Percentiles rank a stretch among this genome's conserved stretches.
Conservation (phyloP, 1,140 invertebrate species). For the Papilio dardanus region DNA sequence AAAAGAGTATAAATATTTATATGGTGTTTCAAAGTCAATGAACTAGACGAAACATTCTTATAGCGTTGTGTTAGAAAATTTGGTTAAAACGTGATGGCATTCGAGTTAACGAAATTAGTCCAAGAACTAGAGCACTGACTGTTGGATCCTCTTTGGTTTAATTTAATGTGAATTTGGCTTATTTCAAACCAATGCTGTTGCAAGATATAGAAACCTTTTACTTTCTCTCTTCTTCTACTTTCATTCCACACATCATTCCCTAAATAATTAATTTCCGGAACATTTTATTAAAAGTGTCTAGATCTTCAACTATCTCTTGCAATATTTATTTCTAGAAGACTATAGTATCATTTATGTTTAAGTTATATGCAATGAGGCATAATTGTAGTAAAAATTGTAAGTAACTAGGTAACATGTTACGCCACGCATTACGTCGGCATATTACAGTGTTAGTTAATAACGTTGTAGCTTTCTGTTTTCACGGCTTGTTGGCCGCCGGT, state of each 20-base stretch:
- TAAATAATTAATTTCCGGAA: too few species aligned
- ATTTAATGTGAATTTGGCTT: neutral
- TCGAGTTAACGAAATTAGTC: neutral
- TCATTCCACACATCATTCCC: too few species aligned
- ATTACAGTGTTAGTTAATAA: conserved; percentile 46
- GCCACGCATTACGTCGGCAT: conserved; percentile 28
- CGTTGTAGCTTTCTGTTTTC: conserved; percentile 57
- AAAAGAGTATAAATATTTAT: neutral
- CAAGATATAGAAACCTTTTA: too few species aligned
- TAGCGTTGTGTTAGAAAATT: neutral
- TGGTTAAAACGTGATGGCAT: neutral
- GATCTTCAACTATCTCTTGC: too few species aligned
- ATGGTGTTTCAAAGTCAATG: neutral
- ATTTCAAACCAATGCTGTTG: too few species aligned
- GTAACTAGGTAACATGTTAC: conserved; percentile 13
- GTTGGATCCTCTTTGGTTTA: neutral
- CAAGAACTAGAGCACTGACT: neutral
- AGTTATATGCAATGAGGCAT: neutral
- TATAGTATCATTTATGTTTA: neutral
- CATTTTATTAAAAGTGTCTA: too few species aligned
- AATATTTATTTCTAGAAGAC: too few species aligned
- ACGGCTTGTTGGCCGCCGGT: conserved; percentile 49
- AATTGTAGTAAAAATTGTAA: conserved; percentile 29
- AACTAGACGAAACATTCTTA: neutral
- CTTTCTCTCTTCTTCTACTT: too few species aligned